Conservation (phyloP, 2,797 vertebrate genomes). For the Falco biarmicus region DNA sequence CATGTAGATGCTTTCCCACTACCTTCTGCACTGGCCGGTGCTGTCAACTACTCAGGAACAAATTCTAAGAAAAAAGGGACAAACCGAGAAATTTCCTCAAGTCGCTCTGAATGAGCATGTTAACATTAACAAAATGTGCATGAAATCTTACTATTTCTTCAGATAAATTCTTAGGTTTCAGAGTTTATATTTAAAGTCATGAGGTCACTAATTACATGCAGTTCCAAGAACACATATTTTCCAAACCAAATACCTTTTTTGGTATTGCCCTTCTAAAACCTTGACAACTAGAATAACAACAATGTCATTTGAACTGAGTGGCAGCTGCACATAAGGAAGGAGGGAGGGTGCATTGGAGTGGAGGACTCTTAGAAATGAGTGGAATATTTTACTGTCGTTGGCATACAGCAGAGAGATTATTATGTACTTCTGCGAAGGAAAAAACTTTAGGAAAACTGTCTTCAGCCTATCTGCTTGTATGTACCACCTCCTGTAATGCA, state of each 20-base stretch:
- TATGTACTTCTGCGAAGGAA: background rate
- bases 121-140: background rate
- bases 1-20: background rate
- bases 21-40: background rate
- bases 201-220: conserved; percentile 34
- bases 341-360: background rate
- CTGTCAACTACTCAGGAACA: background rate
- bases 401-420: background rate
- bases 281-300: conserved; percentile 39
- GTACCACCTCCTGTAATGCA: background rate
- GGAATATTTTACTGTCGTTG: conserved; percentile 14
- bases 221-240: conserved; percentile 69
- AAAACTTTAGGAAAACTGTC: background rate
- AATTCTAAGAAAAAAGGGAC: background rate
- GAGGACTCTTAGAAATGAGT: background rate
- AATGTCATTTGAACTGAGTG: conserved; percentile 24
- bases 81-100: background rate
- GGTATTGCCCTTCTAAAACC: conserved; percentile 45
- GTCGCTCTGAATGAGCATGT: background rate
- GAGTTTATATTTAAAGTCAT: conserved; percentile 53
- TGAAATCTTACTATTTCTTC: conserved; percentile 10
- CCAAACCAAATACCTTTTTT: conserved; percentile 61
- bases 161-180: conserved; percentile 18
- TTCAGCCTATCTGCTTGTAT: background rate
- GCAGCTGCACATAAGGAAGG: conserved; percentile 10